Evolutionary conservation across 2,797 vertebrate species (phyloP).

Genomic region (Neopelma chrysocephalum): DNA sequence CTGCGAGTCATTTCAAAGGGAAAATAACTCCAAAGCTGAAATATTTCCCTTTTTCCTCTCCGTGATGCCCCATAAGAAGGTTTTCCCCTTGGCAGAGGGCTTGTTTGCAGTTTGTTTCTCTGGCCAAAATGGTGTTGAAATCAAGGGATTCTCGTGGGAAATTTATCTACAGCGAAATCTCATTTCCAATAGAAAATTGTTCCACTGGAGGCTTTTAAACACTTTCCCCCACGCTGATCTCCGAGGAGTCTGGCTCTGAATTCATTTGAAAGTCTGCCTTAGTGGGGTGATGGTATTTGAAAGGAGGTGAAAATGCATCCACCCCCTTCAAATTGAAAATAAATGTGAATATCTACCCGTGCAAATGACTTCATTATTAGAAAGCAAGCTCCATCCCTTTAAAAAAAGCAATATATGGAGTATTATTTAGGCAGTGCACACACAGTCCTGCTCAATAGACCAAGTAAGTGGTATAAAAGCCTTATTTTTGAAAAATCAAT

Average conservation of each 20-base stretch:
- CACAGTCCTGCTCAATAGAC: background rate
- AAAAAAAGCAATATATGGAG: background rate
- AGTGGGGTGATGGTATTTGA: background rate
- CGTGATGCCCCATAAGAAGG: rapidly evolving
- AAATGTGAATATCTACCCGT: background rate
- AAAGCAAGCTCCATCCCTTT: background rate
- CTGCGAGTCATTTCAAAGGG: background rate
- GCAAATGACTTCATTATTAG: background rate
- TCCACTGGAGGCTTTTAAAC: background rate
- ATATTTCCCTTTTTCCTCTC: background rate
- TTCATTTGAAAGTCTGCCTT: background rate
- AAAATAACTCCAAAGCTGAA: background rate
- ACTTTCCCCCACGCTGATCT: background rate
- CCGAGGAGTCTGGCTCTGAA: background rate
- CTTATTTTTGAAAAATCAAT: background rate
- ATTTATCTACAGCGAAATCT: background rate
- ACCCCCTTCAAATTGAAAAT: background rate
- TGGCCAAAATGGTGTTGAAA: background rate
- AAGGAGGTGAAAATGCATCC: background rate
- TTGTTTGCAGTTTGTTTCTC: background rate
- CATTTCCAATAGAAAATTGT: background rate
- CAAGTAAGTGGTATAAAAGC: background rate
- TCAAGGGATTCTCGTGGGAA: background rate
- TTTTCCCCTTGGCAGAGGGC: background rate
- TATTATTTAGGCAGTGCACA: background rate